Percentiles rank a stretch among this genome's conserved stretches.
These are phyloP conservation scores for Aphaenogaster floridana DNA, from an alignment of 1,140 invertebrate species.

Conservation along the genomic window DNA sequence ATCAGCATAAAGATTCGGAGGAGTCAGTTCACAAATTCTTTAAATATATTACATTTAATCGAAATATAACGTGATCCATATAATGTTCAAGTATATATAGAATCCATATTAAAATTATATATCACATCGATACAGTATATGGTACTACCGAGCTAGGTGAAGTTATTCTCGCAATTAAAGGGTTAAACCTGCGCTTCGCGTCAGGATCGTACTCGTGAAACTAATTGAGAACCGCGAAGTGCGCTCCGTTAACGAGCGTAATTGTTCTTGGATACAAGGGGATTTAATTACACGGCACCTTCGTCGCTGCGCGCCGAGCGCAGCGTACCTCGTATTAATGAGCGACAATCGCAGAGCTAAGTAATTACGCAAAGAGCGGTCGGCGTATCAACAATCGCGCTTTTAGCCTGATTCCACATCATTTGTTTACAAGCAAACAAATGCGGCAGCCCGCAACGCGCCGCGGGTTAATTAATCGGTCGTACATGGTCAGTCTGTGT, in stretches of 20 bases:
- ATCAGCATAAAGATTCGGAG: background rate
- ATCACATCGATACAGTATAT: background rate
- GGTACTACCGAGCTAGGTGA: background rate
- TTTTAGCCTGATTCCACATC: slow-evolving; percentile 42
- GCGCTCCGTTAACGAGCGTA: slow-evolving; percentile 56
- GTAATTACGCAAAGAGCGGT: slow-evolving; percentile 71
- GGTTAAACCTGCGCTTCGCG: slow-evolving; percentile 25
- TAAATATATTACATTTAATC: background rate
- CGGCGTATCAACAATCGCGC: slow-evolving; percentile 56
- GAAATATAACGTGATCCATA: background rate
- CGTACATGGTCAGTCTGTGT: slow-evolving; percentile 1
- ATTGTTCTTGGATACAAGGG: slow-evolving; percentile 61
- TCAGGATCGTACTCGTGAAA: slow-evolving; percentile 25
- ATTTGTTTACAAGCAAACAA: slow-evolving; percentile 69
- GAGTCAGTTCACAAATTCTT: background rate
- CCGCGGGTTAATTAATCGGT: slow-evolving; percentile 58
- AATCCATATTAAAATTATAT: background rate
- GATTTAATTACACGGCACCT: slow-evolving; percentile 59
- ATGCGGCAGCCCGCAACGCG: background rate
- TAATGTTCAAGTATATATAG: background rate
- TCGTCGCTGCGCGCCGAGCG: slow-evolving; percentile 36
- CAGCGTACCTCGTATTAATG: slow-evolving; percentile 66
- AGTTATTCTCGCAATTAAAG: background rate
- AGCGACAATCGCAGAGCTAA: slow-evolving; percentile 57
- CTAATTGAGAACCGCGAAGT: slow-evolving; percentile 54